Base-by-base conservation (phyloP, 2,797 vertebrate species). In the Bovichtus diacanthus region DNA sequence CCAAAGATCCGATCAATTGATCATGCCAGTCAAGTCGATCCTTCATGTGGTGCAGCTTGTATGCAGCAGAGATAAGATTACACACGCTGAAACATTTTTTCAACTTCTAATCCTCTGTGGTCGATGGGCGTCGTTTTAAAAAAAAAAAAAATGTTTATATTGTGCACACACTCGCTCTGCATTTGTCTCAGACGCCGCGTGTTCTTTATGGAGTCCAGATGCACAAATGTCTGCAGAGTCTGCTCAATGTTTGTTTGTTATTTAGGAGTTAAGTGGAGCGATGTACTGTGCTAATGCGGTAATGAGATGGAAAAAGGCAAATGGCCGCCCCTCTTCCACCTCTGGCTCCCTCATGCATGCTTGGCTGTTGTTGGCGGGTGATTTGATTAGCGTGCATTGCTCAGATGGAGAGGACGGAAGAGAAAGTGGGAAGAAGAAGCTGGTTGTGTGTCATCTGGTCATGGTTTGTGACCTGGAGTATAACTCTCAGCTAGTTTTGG, bases 301-400 rank as follows among this genome's bases (percentile, higher is more conserved):
- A 87, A 89, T 86, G 84, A 86, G 77, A 84, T 76, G 84, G 70
- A 81, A 81, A 85, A 79, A 56, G 60, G 70, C 70, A 81, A 87
- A 84, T 49, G 80, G 50, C 81, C 70, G 70, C 50, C 19, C 70
- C 68, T 68, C 76, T 80, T 75, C 78, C 81, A 85, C 64, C 19
- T 47, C 67, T 63, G 62, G 72, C 70, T 74, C 70, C 55, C 55
- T 60, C 68, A 15, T 62, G 27, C 67, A 39, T 39, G 49, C 58
- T 66, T 15, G 29, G 36, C 51, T 80, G 72, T 60, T 61, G 55
- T 63, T 44, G 1, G n/a, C 49, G 11, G 31, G 25, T 67, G 73
- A 89, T 87, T 80, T 62, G 68, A 88, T 92, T 87, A 87, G 59
- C 55, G 38, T 39, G 38, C 49, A 21, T 49, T 78, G 67, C 79